phyloP scores from a whole-genome alignment of 1,140 invertebrate species.

The Macrotrachela quadricornifera region DNA sequence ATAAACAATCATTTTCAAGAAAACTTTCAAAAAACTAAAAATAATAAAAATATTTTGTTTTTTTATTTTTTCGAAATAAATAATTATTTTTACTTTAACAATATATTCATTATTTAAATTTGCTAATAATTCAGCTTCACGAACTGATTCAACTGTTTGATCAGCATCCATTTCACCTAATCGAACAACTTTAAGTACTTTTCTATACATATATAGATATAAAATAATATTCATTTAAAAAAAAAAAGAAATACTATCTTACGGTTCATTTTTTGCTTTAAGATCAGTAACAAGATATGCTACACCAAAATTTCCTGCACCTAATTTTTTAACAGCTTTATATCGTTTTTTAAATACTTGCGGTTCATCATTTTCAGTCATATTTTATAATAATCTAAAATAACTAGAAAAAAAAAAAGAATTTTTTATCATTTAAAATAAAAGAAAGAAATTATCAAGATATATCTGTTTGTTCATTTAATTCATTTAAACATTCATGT shows the following conservation, averaged over 20 bases:
- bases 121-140: constrained; percentile 22
- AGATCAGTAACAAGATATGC: constrained; percentile 25
- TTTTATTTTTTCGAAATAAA: too few species aligned
- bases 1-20: constrained; percentile 27
- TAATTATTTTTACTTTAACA: constrained; percentile 11
- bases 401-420: too few species aligned
- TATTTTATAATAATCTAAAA: too few species aligned
- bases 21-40: constrained; percentile 25
- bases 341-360: constrained; percentile 13
- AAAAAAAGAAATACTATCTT: neutral
- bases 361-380: too few species aligned
- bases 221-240: too few species aligned
- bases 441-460: too few species aligned
- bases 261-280: constrained; percentile 12
- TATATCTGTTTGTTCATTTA: too few species aligned
- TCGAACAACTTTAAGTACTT: constrained; percentile 29
- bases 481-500: too few species aligned
- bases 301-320: constrained; percentile 29
- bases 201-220: constrained; percentile 4
- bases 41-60: too few species aligned
- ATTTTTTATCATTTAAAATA: too few species aligned
- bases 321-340: constrained; percentile 22
- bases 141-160: constrained; percentile 28
- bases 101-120: constrained; percentile 24
- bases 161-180: constrained; percentile 26